Base-by-base conservation (phyloP, 2,113 vertebrate species). In the Grus americana region DNA sequence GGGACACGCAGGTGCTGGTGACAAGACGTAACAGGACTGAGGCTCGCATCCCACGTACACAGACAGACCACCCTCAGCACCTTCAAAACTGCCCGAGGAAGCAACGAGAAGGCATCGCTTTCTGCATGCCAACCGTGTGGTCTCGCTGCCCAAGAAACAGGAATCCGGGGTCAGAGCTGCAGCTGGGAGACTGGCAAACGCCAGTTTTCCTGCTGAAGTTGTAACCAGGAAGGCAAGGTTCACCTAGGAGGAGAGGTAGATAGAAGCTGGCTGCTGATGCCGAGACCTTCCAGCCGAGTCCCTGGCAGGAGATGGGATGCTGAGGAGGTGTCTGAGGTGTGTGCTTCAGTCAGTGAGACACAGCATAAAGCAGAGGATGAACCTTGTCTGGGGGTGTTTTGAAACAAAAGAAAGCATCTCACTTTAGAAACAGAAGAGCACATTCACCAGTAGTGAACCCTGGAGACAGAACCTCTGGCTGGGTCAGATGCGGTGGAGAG, bases 1-100 rank as follows among this genome's bases (percentile, higher is more conserved):
- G 74, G 49, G 36, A 72, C 29, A 8, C 36, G 0, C 23, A 1
- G 10, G 2, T 10, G 38, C 14, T 3, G 10, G 6, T 1, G n/a
- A 3, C 2, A 3, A 21, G 23, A 5, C 3, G 2, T 0, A 2
- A 8, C 27, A 17, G 61, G 32, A 0, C 47, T 0, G 27, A 21
- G 38, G 32, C 30, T 54, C 86, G 1, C 4, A 4, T 8, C 18
- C 81, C 50, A 8, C 15, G 3, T 1, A 1, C 12, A 2, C 50
- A 4, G 11, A 3, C 38, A 13, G 55, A 4, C 40, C 30, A 5
- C n/a, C n/a, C 89, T 0, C 20, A 32, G 36, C 24, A 47, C 50
- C 57, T 34, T 13, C 3, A 3, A 1, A 9, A 5, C 32, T 6
- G n/a, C 46, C 61, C 0, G 18, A 24, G 34, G 24, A 11, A 23